Evolutionary conservation across 1,140 invertebrate genomes (phyloP), one percentile per base, ranked within the genome.

Genomic region (Trissolcus basalis): DNA sequence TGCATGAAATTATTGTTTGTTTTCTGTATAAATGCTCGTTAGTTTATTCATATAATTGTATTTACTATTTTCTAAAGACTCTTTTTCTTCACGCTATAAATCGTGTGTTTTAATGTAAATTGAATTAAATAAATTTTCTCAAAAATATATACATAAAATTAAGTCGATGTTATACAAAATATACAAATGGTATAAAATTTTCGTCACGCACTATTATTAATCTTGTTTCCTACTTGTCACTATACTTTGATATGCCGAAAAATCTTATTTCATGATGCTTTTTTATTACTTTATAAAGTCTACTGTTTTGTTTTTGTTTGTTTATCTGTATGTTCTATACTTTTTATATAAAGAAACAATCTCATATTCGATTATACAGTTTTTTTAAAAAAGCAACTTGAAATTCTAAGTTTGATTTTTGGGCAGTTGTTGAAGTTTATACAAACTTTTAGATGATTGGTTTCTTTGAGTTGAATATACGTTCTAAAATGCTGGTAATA

Each of bases 131-230:
- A 45, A 35, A 19, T 8, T 1, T 45, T 44, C 8, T 43, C 10
- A 14, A 54, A 56, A 56, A 67, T 67, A 67, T 67, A 43, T 67
- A 67, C 63, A 67, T 12, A 41, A 43, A 64, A 55, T 64, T 9
- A 56, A 7, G 11, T 41, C 16, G 9, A 39, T 56, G 36, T 43
- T 56, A 45, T 67, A 67, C 53, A 67, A 56, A 67, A 14, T 67
- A 67, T 67, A 67, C 53, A 67, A 56, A 67, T 50, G 0, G 61
- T 64, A 49, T 27, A 48, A 55, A 48, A 55, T 41, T 15, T 47
- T 47, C 12, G n/a, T 27, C 35, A 5, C 14, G 13, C 19, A 6
- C 6, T 27, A 27, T 19, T 32, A 36, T 48, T 45, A 47, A 58
- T 13, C 33, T 19, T 32, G 32, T 44, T 44, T 55, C 36, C 41